phyloP scores from a whole-genome alignment of 2,113 vertebrate species.

The Passer domesticus region DNA sequence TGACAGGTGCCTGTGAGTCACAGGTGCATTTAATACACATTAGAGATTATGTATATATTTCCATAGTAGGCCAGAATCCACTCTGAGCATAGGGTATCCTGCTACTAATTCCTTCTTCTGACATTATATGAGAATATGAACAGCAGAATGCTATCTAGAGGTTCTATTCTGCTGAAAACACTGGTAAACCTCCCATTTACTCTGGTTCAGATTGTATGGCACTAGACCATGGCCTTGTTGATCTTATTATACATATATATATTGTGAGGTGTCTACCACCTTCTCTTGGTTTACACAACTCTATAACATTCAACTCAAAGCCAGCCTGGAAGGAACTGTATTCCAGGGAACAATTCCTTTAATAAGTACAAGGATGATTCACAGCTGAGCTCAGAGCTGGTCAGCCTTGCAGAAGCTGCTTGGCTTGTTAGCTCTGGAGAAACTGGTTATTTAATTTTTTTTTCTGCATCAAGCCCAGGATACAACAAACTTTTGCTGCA shows the following conservation, averaged over 20 bases:
- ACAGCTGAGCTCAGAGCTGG: background rate
- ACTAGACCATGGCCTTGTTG: background rate
- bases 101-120: background rate
- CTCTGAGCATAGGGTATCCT: background rate
- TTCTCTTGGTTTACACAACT: background rate
- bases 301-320: background rate
- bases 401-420: background rate
- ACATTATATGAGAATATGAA: background rate
- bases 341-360: background rate
- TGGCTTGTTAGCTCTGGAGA: background rate
- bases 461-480: background rate
- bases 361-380: background rate
- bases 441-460: background rate
- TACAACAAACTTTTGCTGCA: background rate
- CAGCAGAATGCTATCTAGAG: background rate
- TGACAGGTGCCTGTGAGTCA: slow-evolving; percentile 16
- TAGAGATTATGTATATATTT: background rate
- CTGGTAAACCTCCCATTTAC: background rate
- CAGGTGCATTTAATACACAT: background rate
- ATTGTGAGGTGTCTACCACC: background rate
- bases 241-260: background rate
- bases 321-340: background rate
- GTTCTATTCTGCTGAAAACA: background rate
- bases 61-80: background rate
- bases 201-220: background rate